Base-by-base conservation (phyloP, 2,888 invertebrate species). In the Mimumesa dahlbomi region DNA sequence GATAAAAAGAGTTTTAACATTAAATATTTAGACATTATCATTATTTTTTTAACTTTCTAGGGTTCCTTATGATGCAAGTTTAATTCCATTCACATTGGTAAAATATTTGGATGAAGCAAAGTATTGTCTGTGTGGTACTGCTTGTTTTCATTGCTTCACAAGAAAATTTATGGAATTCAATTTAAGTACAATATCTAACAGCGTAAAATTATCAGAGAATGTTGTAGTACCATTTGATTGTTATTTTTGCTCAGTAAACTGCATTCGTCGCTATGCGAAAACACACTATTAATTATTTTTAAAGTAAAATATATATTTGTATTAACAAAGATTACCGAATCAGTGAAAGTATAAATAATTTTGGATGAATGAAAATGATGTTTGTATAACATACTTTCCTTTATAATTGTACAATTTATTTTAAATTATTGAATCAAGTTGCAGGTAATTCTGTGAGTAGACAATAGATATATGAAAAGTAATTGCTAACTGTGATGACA, bases 91-190 rank as follows among this genome's bases (percentile, higher is more conserved):
- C 63, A 93, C 92, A 2, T 84, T 94, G 56, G 92, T 93, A 0
- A 87, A 91, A 46, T 93, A 92, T 83, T 87, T 94, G 75, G 93
- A 94, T 79, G 85, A 91, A 81, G 92, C 93, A 0, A 91, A 91
- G 75, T 92, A 92, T 86, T 94, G 94, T 85, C 83, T 92, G 0
- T 94, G 94, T 86, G 93, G 93, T 0, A 85, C 83, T 42, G 90
- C 92, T 14, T 92, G 88, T 65, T 88, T 89, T 49, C 68, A 84
- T 42, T 65, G 46, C 48, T 84, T 69, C 18, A 43, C 80, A 25
- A 82, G 73, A 48, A 73, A 74, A 46, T 53, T 67, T 11, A 54
- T 82, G 0, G 43, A 59, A 4, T 71, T 78, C 2, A 59, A 79
- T 56, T 65, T 85, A 40, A 79, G 73, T 29, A 40, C 9, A 5